Conservation (phyloP, 2,888 invertebrate species). For the Aphrophora alni region DNA sequence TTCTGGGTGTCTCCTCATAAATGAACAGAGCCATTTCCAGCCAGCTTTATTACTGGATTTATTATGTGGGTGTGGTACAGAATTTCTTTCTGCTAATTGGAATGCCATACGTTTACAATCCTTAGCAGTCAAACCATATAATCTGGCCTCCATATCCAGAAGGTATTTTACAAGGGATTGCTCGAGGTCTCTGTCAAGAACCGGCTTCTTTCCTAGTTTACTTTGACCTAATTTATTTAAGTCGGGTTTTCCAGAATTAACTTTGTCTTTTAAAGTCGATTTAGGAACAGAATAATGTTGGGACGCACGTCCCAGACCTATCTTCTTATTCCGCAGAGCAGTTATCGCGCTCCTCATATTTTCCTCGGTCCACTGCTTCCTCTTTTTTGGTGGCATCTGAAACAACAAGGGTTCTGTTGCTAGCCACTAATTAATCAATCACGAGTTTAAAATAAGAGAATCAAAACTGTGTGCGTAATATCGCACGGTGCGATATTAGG, state of each 20-base stretch:
- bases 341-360: background rate
- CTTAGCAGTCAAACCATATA: background rate
- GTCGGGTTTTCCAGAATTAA: background rate
- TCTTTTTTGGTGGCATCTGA: background rate
- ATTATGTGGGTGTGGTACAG: background rate
- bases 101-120: conserved; percentile 23
- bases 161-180: background rate
- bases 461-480: background rate
- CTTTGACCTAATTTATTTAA: background rate
- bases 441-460: background rate
- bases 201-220: background rate
- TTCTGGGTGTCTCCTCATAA: conserved; percentile 21
- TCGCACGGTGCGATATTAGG: conserved; percentile 8
- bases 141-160: conserved; percentile 18
- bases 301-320: background rate
- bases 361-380: background rate
- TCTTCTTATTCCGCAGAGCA: background rate
- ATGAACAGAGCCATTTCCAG: conserved; percentile 16
- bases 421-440: background rate
- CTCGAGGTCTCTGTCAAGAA: background rate
- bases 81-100: background rate
- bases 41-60: background rate
- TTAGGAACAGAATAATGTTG: background rate
- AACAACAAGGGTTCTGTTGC: background rate
- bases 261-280: conserved; percentile 10